Evolutionary conservation across 2,113 vertebrate genomes (phyloP).

Genomic region (Pelecanoides urinatrix): DNA sequence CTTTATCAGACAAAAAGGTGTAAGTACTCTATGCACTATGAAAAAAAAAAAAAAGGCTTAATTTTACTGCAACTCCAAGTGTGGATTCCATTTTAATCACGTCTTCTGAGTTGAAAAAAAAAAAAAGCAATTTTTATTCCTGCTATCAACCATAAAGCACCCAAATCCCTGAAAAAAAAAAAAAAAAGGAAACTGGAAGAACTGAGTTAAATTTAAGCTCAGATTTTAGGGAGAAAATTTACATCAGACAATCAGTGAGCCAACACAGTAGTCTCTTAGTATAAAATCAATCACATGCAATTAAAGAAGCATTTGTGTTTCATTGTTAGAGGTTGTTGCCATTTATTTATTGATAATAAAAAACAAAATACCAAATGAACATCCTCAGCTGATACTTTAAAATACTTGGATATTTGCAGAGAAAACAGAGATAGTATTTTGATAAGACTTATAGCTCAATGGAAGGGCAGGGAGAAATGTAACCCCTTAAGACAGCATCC

Average conservation of each 20-base stretch:
- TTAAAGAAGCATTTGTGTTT: background rate
- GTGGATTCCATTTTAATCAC: background rate
- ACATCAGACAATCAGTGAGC: background rate
- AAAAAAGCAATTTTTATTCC: background rate
- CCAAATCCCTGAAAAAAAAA: background rate
- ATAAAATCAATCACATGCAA: background rate
- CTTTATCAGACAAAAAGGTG: background rate
- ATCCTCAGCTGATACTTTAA: background rate
- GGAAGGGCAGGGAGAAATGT: background rate
- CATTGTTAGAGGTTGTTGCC: background rate
- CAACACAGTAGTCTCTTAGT: background rate
- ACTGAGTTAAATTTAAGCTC: background rate
- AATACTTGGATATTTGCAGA: constrained; percentile 37
- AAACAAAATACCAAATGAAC: background rate
- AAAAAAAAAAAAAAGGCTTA: background rate
- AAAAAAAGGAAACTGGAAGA: background rate
- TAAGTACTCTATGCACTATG: background rate
- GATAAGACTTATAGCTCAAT: constrained; percentile 3
- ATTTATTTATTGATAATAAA: constrained; percentile 35
- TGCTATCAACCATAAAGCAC: background rate
- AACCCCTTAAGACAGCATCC: constrained; percentile 2
- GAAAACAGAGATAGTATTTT: constrained; percentile 44
- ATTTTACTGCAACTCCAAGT: background rate
- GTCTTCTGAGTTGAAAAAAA: background rate
- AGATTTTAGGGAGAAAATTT: background rate